A percentile compares a stretch with the other conserved stretches of the same genome.
Evolutionary conservation across 2,888 invertebrate species (phyloP).

Genomic region (Chrysomela aeneicollis): DNA sequence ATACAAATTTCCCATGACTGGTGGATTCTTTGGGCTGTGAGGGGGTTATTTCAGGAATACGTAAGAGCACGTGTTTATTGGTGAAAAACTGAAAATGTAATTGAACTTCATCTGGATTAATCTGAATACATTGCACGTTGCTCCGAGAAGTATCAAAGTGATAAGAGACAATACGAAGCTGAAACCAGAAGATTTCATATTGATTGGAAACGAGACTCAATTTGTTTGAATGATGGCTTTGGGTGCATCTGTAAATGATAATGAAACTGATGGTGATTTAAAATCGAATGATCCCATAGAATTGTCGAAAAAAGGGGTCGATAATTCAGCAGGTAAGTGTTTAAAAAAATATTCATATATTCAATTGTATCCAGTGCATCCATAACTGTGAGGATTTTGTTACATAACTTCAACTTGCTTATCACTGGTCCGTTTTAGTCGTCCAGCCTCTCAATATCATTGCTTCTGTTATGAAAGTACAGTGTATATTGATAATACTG

Average conservation of each 20-base stretch:
- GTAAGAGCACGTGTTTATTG: slow-evolving; percentile 47
- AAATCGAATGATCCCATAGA: slow-evolving; percentile 42
- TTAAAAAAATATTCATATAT: not conserved
- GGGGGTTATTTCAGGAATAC: slow-evolving; percentile 49
- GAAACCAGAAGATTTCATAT: not conserved
- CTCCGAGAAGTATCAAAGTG: not conserved
- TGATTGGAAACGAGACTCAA: not conserved
- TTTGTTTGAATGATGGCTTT: slow-evolving; percentile 50
- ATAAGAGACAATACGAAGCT: slow-evolving; percentile 9
- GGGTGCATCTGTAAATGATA: slow-evolving; percentile 50
- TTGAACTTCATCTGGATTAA: not conserved
- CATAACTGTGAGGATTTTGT: slow-evolving; percentile 2
- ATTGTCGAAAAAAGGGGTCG: slow-evolving; percentile 40
- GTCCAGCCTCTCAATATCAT: not conserved
- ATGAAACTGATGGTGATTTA: slow-evolving; percentile 45
- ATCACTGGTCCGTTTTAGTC: too few relatives aligned
- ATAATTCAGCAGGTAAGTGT: slow-evolving; percentile 41
- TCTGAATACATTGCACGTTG: not conserved
- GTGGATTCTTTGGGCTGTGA: slow-evolving; percentile 20
- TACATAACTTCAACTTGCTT: slow-evolving; percentile 19
- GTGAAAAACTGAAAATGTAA: slow-evolving; percentile 37
- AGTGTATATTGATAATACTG: too few relatives aligned
- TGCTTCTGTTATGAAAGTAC: too few relatives aligned
- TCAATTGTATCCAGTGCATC: not conserved
- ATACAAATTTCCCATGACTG: not conserved